A percentile compares a stretch with the other conserved stretches of the same genome.
Evolutionary conservation across 1,140 invertebrate species (phyloP).

Genomic region (Nebria ingens): DNA sequence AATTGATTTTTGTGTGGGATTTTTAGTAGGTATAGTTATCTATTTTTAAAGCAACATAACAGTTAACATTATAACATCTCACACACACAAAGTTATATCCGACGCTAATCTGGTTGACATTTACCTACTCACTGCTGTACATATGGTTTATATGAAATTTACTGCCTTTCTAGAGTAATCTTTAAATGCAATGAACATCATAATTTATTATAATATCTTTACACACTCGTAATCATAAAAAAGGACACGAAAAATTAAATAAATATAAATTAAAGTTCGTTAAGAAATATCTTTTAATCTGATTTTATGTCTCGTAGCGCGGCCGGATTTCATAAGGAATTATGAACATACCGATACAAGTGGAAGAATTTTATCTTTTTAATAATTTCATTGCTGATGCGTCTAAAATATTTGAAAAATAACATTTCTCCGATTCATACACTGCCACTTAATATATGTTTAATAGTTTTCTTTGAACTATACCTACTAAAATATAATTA

Average conservation of each 20-base stretch:
- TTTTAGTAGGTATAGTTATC: too few species aligned
- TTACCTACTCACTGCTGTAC: background rate
- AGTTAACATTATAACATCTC: too few species aligned
- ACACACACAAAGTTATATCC: background rate
- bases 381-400: background rate
- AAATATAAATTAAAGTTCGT: background rate
- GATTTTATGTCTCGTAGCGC: background rate
- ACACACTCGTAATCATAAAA: too few species aligned
- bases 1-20: too few species aligned
- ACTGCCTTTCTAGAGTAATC: background rate
- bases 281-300: background rate
- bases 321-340: background rate
- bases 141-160: background rate
- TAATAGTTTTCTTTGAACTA: too few species aligned
- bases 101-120: background rate
- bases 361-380: background rate
- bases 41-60: too few species aligned
- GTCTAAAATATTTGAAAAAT: too few species aligned
- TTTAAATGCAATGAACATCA: background rate
- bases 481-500: too few species aligned
- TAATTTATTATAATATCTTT: constrained; percentile 1
- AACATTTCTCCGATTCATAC: too few species aligned
- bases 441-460: too few species aligned
- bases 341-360: background rate
- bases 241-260: too few species aligned